phyloP scores from a whole-genome alignment of 2,113 vertebrate genomes.

The Prunella himalayana region DNA sequence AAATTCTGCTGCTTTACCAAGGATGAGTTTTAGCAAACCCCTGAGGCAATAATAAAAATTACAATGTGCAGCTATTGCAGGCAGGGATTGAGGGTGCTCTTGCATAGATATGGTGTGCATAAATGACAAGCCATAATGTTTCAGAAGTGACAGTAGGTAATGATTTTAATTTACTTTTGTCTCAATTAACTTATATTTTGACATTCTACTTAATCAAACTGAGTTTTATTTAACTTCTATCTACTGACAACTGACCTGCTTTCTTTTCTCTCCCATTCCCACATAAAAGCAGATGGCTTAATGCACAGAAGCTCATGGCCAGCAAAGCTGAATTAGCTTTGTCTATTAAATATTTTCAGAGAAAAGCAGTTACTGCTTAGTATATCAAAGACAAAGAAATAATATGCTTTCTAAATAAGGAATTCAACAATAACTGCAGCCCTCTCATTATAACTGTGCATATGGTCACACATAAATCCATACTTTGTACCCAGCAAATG shows the following conservation, averaged over 20 bases:
- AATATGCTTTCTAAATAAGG: background rate
- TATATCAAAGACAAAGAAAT: background rate
- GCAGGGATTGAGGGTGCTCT: background rate
- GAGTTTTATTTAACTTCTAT: background rate
- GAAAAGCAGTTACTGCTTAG: background rate
- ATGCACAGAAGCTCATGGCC: background rate
- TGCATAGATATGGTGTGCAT: background rate
- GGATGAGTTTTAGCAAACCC: background rate
- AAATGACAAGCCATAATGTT: background rate
- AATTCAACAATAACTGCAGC: background rate
- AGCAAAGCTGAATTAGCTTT: slow-evolving; percentile 28
- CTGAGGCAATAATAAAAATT: background rate
- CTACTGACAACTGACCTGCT: background rate
- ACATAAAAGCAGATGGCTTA: slow-evolving; percentile 15
- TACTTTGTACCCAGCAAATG: background rate
- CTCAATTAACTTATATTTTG: background rate
- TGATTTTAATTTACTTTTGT: background rate
- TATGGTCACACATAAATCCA: background rate
- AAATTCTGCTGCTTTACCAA: background rate
- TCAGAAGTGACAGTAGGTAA: background rate
- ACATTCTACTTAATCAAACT: background rate
- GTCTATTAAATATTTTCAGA: slow-evolving; percentile 14
- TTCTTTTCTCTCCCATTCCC: background rate
- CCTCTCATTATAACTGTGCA: background rate
- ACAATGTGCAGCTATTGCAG: background rate